Evolutionary conservation across 1,140 invertebrate species (phyloP).

Genomic region (Pristionchus pacificus): DNA sequence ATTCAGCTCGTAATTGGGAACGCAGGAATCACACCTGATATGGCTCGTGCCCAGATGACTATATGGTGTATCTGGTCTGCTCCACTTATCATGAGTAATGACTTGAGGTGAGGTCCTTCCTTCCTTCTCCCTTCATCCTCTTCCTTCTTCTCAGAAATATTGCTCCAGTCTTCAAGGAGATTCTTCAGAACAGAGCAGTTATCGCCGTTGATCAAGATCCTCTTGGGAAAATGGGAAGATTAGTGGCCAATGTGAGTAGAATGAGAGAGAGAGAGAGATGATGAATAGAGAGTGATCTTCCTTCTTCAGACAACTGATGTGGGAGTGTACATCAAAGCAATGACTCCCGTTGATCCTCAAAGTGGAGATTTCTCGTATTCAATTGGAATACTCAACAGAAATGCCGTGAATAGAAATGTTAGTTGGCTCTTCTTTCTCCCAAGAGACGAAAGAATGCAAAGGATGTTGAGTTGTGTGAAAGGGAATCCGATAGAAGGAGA

Average conservation of each 20-base stretch:
- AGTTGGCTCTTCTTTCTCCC: slow-evolving; percentile 15
- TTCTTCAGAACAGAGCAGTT: slow-evolving; percentile 85
- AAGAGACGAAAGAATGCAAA: slow-evolving; percentile 10
- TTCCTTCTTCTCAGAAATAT: slow-evolving; percentile 65
- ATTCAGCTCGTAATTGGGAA: slow-evolving; percentile 86
- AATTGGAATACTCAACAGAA: slow-evolving; percentile 39
- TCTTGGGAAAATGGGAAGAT: slow-evolving; percentile 69
- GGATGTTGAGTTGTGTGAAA: not conserved
- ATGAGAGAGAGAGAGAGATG: not conserved
- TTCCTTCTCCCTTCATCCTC: not conserved
- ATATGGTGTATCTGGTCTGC: slow-evolving; percentile 94
- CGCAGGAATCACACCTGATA: slow-evolving; percentile 88
- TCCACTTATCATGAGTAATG: slow-evolving; percentile 91
- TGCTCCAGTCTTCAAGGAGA: slow-evolving; percentile 80
- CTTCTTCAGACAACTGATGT: slow-evolving; percentile 38
- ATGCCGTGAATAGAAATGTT: slow-evolving; percentile 10
- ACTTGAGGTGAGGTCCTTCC: slow-evolving; percentile 66
- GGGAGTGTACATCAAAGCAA: slow-evolving; percentile 43
- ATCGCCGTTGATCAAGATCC: slow-evolving; percentile 93
- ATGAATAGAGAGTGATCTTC: not conserved
- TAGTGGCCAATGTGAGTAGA: slow-evolving; percentile 47
- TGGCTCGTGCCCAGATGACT: slow-evolving; percentile 92
- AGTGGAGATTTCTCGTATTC: slow-evolving; percentile 31
- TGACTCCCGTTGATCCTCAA: slow-evolving; percentile 35
- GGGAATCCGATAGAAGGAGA: no score